Percentiles rank a stretch among this genome's conserved stretches.
Evolutionary conservation across 2,888 invertebrate genomes (phyloP).

Genomic region (Drosophila multiciliata): DNA sequence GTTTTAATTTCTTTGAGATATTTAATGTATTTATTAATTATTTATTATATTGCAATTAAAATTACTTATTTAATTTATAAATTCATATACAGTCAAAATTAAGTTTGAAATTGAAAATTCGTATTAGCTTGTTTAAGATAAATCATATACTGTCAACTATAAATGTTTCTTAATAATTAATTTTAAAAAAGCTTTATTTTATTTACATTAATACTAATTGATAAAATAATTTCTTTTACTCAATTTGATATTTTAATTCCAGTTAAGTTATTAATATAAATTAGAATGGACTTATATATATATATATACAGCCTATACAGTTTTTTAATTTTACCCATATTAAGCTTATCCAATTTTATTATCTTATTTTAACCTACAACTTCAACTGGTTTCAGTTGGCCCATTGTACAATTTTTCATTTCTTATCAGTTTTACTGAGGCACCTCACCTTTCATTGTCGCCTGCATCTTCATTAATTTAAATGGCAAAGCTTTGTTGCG

Average conservation of each 20-base stretch:
- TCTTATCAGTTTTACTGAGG: conserved; percentile 24
- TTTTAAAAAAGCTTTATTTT: not conserved
- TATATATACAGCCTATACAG: not conserved
- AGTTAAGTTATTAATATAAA: not conserved
- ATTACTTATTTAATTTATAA: not conserved
- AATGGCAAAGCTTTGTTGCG: conserved; percentile 27
- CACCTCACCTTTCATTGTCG: conserved; percentile 4
- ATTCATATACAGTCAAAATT: too few species aligned
- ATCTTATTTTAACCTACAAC: not conserved
- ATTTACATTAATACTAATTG: not conserved
- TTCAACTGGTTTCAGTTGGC: conserved; percentile 2
- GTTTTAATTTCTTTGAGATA: not conserved
- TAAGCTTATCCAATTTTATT: conserved; percentile 1
- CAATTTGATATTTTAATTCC: not conserved
- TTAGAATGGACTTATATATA: not conserved
- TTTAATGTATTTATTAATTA: not conserved
- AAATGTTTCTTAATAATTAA: not conserved
- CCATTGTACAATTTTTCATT: conserved; percentile 35
- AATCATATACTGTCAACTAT: not conserved
- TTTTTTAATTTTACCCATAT: not conserved
- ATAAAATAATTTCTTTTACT: not conserved
- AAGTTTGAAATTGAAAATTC: not conserved
- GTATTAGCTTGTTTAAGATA: not conserved
- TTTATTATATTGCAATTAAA: not conserved
- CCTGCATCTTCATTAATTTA: conserved; percentile 47